Conservation (phyloP, 2,113 vertebrate genomes). For the Monopterus albus region DNA sequence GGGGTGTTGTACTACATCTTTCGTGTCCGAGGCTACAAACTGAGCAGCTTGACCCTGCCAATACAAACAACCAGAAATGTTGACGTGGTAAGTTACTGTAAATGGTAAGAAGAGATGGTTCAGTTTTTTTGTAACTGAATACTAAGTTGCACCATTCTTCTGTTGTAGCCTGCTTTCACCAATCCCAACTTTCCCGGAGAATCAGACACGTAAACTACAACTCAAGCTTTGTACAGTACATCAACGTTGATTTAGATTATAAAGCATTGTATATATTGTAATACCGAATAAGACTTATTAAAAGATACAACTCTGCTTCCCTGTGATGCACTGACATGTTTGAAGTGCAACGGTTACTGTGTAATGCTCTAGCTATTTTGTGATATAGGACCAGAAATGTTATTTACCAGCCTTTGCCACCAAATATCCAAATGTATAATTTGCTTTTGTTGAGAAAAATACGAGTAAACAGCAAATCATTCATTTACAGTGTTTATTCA, state of each 20-base stretch:
- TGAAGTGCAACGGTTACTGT: constrained; percentile 1
- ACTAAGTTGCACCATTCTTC: constrained; percentile 18
- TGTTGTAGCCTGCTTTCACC: constrained; percentile 76
- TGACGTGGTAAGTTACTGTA: constrained; percentile 72
- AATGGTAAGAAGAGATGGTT: fast-evolving
- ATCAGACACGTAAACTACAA: constrained; percentile 61
- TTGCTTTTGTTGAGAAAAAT: constrained; percentile 25
- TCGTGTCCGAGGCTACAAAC: constrained; percentile 66
- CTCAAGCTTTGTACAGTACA: constrained; percentile 38
- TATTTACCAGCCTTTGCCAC: not conserved
- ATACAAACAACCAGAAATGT: not conserved
- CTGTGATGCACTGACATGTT: not conserved
- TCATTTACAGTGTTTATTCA: constrained; percentile 80
- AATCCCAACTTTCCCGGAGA: constrained; percentile 81
- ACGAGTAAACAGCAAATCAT: constrained; percentile 40
- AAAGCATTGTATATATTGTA: constrained; percentile 48
- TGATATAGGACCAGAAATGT: not conserved
- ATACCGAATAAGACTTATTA: too few relatives aligned
- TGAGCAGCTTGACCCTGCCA: constrained; percentile 58
- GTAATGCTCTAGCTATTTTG: not conserved
- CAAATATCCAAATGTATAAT: not conserved
- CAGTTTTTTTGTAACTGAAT: not conserved
- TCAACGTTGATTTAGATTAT: not conserved
- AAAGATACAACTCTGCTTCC: too few relatives aligned
- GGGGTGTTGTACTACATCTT: constrained; percentile 73